Evolutionary conservation across 2,797 vertebrate genomes (phyloP).

Genomic region (Phrynocephalus forsythii): DNA sequence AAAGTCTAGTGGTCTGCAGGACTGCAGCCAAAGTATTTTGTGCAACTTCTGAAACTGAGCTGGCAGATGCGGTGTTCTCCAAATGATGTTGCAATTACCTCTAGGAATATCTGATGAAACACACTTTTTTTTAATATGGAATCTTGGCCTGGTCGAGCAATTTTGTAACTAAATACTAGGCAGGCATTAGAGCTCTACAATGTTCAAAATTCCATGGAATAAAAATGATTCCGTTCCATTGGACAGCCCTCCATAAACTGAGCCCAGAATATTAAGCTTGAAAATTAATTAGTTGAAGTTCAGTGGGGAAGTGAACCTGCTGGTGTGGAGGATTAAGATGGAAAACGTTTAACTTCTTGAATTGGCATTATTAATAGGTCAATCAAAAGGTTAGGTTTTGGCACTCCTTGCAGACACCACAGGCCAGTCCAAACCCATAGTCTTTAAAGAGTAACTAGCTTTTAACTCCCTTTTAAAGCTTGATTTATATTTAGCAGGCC

Average conservation of each 20-base stretch:
- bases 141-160: constrained; percentile 9
- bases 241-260: not conserved
- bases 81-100: constrained; percentile 22
- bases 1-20: not conserved
- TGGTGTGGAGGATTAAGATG: too few species aligned
- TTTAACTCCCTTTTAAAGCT: too few species aligned
- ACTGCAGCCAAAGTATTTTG: not conserved
- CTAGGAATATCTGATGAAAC: constrained; percentile 38
- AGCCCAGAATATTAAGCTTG: too few species aligned
- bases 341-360: too few species aligned
- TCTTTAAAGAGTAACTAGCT: too few species aligned
- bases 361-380: too few species aligned
- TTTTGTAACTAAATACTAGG: constrained; percentile 26
- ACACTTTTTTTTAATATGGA: constrained; percentile 16
- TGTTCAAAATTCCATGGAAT: not conserved
- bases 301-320: too few species aligned
- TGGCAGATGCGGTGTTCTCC: constrained; percentile 4
- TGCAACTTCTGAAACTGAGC: constrained; percentile 1
- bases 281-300: too few species aligned
- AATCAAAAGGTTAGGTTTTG: too few species aligned
- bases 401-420: too few species aligned
- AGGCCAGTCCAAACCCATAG: too few species aligned
- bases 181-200: not conserved
- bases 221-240: not conserved
- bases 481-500: too few species aligned